phyloP scores from a whole-genome alignment of 2,113 vertebrate species.

The Rhodinocichla rosea region DNA sequence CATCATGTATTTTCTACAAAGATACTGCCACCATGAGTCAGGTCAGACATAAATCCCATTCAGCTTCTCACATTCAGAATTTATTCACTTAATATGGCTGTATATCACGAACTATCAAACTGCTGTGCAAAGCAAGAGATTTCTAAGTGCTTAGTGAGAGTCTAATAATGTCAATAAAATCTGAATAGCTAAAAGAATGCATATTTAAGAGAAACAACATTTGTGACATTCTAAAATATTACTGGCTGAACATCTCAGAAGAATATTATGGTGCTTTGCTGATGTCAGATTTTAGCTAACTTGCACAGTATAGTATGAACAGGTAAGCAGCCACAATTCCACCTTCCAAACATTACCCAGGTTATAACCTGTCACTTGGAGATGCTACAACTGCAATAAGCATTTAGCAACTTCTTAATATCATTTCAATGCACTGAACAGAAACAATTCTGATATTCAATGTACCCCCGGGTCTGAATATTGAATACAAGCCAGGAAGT shows the following conservation, averaged over 20 bases:
- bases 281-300: not conserved
- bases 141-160: not conserved
- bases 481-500: not conserved
- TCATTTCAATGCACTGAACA: not conserved
- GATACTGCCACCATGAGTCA: constrained; percentile 34
- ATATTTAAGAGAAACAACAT: not conserved
- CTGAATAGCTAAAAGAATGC: not conserved
- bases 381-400: not conserved
- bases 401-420: not conserved
- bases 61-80: not conserved
- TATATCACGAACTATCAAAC: not conserved
- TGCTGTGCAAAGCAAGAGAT: not conserved
- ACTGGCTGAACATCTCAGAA: not conserved
- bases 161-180: not conserved
- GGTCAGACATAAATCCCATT: not conserved
- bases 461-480: not conserved
- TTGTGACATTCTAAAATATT: not conserved
- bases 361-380: not conserved
- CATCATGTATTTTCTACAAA: not conserved
- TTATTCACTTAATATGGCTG: not conserved
- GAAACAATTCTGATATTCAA: not conserved
- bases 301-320: not conserved
- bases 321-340: not conserved
- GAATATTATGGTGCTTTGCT: not conserved
- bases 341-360: not conserved